Conservation (phyloP, 2,888 invertebrate genomes). For the Thumatha senex region DNA sequence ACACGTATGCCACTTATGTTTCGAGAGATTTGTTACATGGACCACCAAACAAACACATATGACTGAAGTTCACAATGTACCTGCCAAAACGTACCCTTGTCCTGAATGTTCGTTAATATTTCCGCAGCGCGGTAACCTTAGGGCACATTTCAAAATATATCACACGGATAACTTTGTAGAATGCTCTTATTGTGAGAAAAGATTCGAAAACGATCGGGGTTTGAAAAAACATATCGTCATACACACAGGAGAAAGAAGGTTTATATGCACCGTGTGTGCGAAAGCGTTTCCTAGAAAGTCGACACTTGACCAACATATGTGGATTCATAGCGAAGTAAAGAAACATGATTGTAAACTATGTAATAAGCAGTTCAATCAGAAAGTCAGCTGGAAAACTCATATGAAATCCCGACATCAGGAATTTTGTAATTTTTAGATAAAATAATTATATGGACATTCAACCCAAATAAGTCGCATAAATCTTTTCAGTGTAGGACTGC, state of each 20-base stretch:
- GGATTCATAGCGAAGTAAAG: conserved; percentile 51
- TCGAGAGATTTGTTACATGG: conserved; percentile 38
- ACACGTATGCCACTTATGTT: conserved; percentile 36
- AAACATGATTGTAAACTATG: conserved; percentile 48
- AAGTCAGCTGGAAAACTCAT: conserved; percentile 54
- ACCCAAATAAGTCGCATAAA: too few relatives aligned
- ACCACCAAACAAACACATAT: conserved; percentile 40
- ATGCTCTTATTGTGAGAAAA: conserved; percentile 34
- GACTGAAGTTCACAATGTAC: conserved; percentile 24
- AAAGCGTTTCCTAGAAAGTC: conserved; percentile 50
- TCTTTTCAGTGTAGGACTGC: not conserved
- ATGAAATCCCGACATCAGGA: conserved; percentile 64
- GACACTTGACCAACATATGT: conserved; percentile 48
- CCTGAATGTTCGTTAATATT: conserved; percentile 35
- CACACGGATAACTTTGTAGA: conserved; percentile 35
- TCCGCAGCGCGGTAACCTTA: conserved; percentile 22
- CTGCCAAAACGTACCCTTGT: conserved; percentile 31
- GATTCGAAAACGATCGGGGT: conserved; percentile 34
- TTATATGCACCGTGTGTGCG: conserved; percentile 44
- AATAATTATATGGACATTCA: too few relatives aligned
- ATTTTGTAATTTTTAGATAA: conserved; percentile 30
- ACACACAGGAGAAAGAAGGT: conserved; percentile 48
- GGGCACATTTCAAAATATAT: conserved; percentile 40
- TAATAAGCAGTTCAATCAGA: conserved; percentile 50
- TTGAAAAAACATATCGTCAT: conserved; percentile 37